Percentiles rank a stretch among this genome's conserved stretches.
Evolutionary conservation across 2,797 vertebrate genomes (phyloP).

Genomic region (Tapirus indicus): DNA sequence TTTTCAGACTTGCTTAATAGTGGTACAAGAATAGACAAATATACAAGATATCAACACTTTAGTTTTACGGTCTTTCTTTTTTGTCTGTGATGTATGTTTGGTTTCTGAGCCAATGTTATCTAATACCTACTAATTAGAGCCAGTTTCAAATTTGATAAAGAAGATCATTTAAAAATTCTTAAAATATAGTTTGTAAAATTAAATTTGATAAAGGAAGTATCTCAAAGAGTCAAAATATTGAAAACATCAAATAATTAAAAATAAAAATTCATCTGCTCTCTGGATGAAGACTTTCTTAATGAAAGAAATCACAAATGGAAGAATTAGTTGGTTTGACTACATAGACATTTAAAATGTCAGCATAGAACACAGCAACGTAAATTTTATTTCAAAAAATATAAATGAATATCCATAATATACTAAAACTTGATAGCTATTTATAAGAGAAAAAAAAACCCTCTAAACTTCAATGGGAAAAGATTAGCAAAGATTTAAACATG

Average conservation of each 20-base stretch:
- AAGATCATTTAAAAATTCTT: background rate
- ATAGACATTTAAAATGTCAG: background rate
- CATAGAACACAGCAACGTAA: background rate
- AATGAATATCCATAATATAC: background rate
- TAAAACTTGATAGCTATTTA: constrained; percentile 1
- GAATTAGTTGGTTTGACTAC: background rate
- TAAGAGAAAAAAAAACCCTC: background rate
- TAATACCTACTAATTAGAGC: background rate
- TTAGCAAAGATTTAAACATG: background rate
- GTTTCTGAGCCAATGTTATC: background rate
- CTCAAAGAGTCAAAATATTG: background rate
- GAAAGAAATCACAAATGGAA: constrained; percentile 24
- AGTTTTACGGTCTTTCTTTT: background rate
- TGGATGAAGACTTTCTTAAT: background rate
- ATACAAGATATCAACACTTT: background rate
- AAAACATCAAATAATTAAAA: constrained; percentile 9
- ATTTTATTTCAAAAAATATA: background rate
- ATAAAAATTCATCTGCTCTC: background rate
- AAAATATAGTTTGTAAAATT: background rate
- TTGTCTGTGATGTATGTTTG: background rate
- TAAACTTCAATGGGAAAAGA: background rate
- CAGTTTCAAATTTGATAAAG: constrained; percentile 1
- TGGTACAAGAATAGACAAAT: background rate
- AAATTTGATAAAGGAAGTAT: background rate
- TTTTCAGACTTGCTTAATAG: background rate